These are phyloP conservation scores for Nannobrachium achirus DNA, from an alignment of 2,113 vertebrate species.

Conservation along the genomic window DNA sequence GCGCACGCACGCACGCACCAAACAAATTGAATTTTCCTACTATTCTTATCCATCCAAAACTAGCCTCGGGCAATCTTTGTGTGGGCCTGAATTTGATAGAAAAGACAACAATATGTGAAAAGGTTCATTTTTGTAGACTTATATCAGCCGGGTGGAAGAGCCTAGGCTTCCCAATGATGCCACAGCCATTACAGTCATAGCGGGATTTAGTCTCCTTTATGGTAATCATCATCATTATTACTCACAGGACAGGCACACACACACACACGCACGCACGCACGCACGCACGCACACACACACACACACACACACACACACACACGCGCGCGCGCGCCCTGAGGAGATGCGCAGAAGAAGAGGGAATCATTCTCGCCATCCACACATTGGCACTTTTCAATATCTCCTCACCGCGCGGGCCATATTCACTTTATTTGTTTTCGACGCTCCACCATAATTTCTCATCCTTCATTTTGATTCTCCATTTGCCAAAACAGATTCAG, in stretches of 20 bases:
- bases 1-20: neutral
- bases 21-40: constrained; percentile 45
- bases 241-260: constrained; percentile 27
- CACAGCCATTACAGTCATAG: constrained; percentile 43
- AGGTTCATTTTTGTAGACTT: constrained; percentile 44
- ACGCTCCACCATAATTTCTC: constrained; percentile 8
- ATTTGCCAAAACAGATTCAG: constrained; percentile 18
- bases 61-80: constrained; percentile 30
- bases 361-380: constrained; percentile 31
- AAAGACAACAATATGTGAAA: constrained; percentile 45
- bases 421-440: constrained; percentile 48
- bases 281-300: constrained; percentile 16
- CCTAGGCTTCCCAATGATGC: constrained; percentile 20
- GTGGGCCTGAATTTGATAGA: constrained; percentile 29
- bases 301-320: constrained; percentile 21
- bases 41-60: constrained; percentile 37
- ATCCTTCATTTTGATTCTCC: constrained; percentile 18
- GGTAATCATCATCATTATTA: constrained; percentile 50
- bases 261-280: constrained; percentile 22
- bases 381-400: constrained; percentile 57
- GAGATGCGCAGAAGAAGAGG: constrained; percentile 7
- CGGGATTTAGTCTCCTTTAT: constrained; percentile 39
- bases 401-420: constrained; percentile 14
- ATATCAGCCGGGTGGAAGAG: constrained; percentile 27
- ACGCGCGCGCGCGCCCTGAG: constrained; percentile 6